Evolutionary conservation across 2,888 invertebrate species (phyloP).

Genomic region (Tineola bisselliella): DNA sequence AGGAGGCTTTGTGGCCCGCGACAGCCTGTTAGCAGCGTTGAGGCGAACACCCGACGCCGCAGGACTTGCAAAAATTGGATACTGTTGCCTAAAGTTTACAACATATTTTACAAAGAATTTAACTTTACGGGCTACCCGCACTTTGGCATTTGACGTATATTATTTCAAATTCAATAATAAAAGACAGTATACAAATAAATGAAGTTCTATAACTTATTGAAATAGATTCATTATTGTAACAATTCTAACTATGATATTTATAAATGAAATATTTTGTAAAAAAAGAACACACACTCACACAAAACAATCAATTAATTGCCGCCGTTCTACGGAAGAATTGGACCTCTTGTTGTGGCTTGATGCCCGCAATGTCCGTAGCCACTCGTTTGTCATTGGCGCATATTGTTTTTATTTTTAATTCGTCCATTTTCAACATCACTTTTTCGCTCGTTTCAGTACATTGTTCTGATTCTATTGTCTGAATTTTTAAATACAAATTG

Average conservation of each 20-base stretch:
- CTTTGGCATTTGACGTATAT: not conserved
- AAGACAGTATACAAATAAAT: not conserved
- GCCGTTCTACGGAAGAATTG: constrained; percentile 2
- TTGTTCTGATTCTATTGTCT: constrained; percentile 29
- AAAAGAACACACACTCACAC: too few relatives aligned
- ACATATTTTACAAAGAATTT: not conserved
- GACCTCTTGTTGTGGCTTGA: not conserved
- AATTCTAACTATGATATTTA: too few relatives aligned
- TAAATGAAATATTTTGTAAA: too few relatives aligned
- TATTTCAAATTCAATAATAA: not conserved
- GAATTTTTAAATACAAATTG: constrained; percentile 46
- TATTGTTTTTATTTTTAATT: constrained; percentile 45
- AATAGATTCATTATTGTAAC: not conserved
- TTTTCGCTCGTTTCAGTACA: constrained; percentile 22
- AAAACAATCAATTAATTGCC: constrained; percentile 4
- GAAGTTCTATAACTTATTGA: not conserved
- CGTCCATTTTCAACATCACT: constrained; percentile 19
- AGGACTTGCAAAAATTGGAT: constrained; percentile 55
- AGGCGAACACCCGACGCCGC: constrained; percentile 32
- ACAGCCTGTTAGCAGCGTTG: constrained; percentile 46
- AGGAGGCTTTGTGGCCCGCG: constrained; percentile 56
- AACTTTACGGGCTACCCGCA: too few relatives aligned
- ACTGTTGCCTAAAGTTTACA: constrained; percentile 15
- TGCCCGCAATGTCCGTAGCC: constrained; percentile 16
- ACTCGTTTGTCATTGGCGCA: constrained; percentile 37